Percentiles rank a stretch among this genome's conserved stretches.
phyloP scores from a whole-genome alignment of 1,140 invertebrate species.

The Papilio xuthus region DNA sequence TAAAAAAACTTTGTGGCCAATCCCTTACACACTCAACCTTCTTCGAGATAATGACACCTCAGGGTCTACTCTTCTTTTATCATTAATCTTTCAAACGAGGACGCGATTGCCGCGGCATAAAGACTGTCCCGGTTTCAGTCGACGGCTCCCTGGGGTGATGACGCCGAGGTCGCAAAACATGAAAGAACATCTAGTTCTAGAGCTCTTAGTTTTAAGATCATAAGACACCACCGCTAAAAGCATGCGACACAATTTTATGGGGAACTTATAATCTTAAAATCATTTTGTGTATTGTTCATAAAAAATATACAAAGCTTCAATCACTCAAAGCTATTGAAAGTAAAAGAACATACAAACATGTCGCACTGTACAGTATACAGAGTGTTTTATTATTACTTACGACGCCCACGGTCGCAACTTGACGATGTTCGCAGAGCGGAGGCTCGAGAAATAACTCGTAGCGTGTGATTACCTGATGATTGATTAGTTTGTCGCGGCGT shows the following conservation, averaged over 20 bases:
- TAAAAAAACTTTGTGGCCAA: not conserved
- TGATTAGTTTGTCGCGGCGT: not conserved
- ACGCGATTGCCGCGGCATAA: not conserved
- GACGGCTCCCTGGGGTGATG: not conserved
- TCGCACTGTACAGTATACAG: not conserved
- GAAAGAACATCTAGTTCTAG: not conserved
- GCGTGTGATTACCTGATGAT: slow-evolving; percentile 1
- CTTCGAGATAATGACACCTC: slow-evolving; percentile 21
- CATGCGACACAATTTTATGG: not conserved
- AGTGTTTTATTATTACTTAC: not conserved
- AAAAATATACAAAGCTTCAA: not conserved
- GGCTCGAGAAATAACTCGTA: not conserved
- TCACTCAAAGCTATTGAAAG: not conserved
- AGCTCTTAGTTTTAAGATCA: not conserved
- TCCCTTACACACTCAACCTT: not conserved
- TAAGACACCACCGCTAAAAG: not conserved
- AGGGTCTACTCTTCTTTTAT: not conserved
- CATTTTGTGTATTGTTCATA: not conserved
- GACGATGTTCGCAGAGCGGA: not conserved
- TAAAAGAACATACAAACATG: not conserved
- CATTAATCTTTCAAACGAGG: not conserved
- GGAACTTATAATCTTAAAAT: not conserved
- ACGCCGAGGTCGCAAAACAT: not conserved
- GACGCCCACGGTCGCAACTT: not conserved
- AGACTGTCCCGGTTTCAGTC: not conserved